Evolutionary conservation across 2,113 vertebrate species (phyloP), one percentile per base, ranked within the genome.

Genomic region (Peromyscus leucopus): DNA sequence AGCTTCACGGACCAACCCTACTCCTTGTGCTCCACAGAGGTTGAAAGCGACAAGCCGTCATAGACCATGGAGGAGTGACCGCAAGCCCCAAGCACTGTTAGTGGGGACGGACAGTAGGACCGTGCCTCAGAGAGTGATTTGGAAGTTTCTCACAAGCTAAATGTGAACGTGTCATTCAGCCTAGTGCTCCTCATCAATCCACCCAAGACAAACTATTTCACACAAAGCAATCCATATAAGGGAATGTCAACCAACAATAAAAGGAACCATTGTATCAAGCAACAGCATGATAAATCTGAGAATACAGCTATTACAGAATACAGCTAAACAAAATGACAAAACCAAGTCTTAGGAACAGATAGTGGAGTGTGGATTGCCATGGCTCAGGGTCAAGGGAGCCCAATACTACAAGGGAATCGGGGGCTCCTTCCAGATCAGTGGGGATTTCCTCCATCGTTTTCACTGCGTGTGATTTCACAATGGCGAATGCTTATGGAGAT

Each of bases 341-440:
- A 55, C 1, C 0, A 63, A 26, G 13, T 33, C 2, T 2, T 13
- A 21, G 26, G 0, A 3, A 24, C 0, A 48, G 42, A 42, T n/a
- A 59, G 2, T 7, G 2, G 0, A 13, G 1, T 5, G 10, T 7
- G 1, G 17, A 63, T 10, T 19, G 19, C 26, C 5, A 8, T 0
- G 26, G 57, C 11, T 12, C 15, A 31, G 39, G 59, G 19, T 3
- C 33, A 42, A 55, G 1, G 55, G 22, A 21, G 1, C 0, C 3
- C 22, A 36, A 0, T 11, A 65, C 21, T 17, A 2, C 1, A 0
- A 31, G 75, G 26, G 11, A 7, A 42, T 4, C 3, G 4, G 1
- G 9, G 1, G 9, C 8, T 24, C 39, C 28, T 22, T 7, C 46
- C 33, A 55, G 13, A 63, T 4, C 1, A 16, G 46, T 33, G 0